phyloP scores from a whole-genome alignment of 2,113 vertebrate genomes.

The Copsychus sechellarum region DNA sequence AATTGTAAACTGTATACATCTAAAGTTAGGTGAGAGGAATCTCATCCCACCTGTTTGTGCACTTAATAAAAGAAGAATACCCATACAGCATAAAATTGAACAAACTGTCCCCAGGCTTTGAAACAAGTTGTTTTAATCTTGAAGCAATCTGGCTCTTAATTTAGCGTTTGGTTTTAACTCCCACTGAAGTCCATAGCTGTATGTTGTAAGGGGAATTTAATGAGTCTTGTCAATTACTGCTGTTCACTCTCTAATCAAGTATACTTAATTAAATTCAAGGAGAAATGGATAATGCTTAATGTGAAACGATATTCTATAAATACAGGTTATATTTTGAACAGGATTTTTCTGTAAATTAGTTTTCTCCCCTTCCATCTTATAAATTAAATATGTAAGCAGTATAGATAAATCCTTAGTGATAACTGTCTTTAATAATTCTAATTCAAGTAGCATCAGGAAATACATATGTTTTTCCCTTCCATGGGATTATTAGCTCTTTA shows the following conservation, averaged over 20 bases:
- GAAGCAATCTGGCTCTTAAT: slow-evolving; percentile 33
- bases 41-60: slow-evolving; percentile 34
- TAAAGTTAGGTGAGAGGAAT: slow-evolving; percentile 32
- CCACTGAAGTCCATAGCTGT: slow-evolving; percentile 19
- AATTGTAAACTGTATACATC: background rate
- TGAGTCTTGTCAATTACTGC: slow-evolving; percentile 30
- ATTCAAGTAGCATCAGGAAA: background rate
- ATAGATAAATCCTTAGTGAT: background rate
- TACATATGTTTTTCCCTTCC: background rate
- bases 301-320: background rate
- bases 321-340: background rate
- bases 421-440: background rate
- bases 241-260: slow-evolving; percentile 26
- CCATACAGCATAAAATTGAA: slow-evolving; percentile 19
- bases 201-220: slow-evolving; percentile 43
- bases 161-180: slow-evolving; percentile 22
- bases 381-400: background rate
- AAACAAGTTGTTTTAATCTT: slow-evolving; percentile 46
- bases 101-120: slow-evolving; percentile 22
- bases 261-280: background rate
- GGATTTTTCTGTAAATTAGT: background rate
- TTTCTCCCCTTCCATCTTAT: background rate
- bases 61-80: slow-evolving; percentile 19
- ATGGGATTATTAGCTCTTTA: background rate
- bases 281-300: slow-evolving; percentile 31